Conservation (phyloP, 2,888 invertebrate species). For the Nomada goodeniana region DNA sequence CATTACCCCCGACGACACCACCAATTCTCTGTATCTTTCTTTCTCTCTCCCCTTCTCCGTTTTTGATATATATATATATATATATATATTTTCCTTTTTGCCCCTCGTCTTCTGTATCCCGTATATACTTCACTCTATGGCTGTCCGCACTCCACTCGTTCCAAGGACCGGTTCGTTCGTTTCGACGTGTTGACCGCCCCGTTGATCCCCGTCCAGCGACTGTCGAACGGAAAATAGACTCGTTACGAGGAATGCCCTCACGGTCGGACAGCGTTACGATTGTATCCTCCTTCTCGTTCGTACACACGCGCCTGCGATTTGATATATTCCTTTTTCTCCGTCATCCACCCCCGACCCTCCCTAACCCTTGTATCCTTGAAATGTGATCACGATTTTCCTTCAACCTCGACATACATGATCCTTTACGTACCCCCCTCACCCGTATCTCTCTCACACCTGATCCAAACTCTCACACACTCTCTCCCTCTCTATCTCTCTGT, state of each 20-base stretch:
- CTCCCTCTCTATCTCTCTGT: conserved; percentile 12
- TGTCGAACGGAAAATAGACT: conserved; percentile 36
- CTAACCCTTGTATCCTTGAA: not conserved
- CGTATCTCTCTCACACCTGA: conserved; percentile 14
- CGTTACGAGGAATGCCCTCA: conserved; percentile 24
- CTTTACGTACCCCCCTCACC: conserved; percentile 8
- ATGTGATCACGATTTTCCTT: conserved; percentile 9
- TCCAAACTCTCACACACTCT: conserved; percentile 11
- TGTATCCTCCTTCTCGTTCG: not conserved
- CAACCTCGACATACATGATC: conserved; percentile 32
- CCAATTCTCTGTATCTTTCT: not conserved
- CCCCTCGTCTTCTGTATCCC: conserved; percentile 9
- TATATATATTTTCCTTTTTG: not conserved
- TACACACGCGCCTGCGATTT: conserved; percentile 32
- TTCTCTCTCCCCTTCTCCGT: not conserved
- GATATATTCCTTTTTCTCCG: not conserved
- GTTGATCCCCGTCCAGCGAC: conserved; percentile 32
- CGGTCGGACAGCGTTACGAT: not conserved
- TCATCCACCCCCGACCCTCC: not conserved
- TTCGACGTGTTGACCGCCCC: conserved; percentile 25
- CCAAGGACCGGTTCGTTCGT: conserved; percentile 15
- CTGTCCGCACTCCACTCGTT: conserved; percentile 20
- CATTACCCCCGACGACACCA: conserved; percentile 13
- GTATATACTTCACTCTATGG: conserved; percentile 13
- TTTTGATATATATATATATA: not conserved